Base-by-base conservation (phyloP, 2,797 vertebrate species). In the Simalia tracyae region DNA sequence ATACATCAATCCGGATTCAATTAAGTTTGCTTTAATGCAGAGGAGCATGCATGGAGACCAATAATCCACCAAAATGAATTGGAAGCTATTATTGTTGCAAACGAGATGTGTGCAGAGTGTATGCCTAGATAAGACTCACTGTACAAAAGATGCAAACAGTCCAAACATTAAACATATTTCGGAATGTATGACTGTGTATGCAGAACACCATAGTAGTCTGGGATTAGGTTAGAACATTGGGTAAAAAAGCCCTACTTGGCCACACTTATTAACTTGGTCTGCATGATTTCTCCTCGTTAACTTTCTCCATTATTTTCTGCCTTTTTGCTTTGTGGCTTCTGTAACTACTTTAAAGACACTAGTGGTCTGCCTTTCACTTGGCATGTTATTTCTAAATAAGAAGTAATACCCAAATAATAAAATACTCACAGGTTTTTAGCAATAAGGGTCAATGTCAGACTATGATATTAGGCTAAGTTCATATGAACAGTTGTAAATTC, bases 81-180 rank as follows among this genome's bases (percentile, higher is more conserved):
- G 59, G 14, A 63, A 84, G 15, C 57, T 22, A 10, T 28, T 63
- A 22, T 54, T 31, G 15, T 76, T 24, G 60, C 26, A 17, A 61
- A 63, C 8, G 26, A 46, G 50, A 26, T 36, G 31, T 17, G 17
- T 64, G 81, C 6, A 86, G 60, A 85, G 17, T 36, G 86, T 64
- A 66, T 31, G 60, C 59, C 57, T 63, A 60, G 26, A 64, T 85
- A 31, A 86, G 46, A 86, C 28, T 54, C 10, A 19, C 11, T 86
- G 26, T 15, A 54, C 2, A 94, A 91, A 64, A 94, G 94, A 93
- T 89, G 87, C 92, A 59, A 89, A 68, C 3, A 94, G 93, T 92
- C 88, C 59, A 61, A 66, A 94, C 91, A 86, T 81, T 94, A 95
- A 88, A n/a, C 87, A 88, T 46, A 68, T 92, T 84, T 93, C 92